These are phyloP conservation scores for Drosophila stalkeri DNA, from an alignment of 2,888 invertebrate genomes.

Conservation along the genomic window DNA sequence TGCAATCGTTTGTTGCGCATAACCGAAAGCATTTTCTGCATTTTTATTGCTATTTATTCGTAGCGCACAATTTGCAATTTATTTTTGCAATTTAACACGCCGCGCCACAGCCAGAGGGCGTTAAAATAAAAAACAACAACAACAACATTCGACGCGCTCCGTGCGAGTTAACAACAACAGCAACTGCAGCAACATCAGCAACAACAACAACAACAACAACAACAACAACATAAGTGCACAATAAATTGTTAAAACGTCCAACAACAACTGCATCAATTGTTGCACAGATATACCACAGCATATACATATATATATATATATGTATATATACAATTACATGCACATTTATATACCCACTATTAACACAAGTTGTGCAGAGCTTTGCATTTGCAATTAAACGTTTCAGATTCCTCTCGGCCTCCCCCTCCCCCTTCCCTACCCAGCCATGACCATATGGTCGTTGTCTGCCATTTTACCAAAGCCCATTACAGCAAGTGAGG, in stretches of 20 bases:
- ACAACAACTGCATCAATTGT: slow-evolving; percentile 54
- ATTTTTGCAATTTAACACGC: slow-evolving; percentile 80
- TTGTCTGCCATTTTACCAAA: slow-evolving; percentile 8
- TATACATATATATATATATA: not conserved
- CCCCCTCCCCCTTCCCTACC: not conserved
- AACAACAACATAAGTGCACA: slow-evolving; percentile 67
- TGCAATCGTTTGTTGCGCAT: slow-evolving; percentile 61
- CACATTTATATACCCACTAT: slow-evolving; percentile 33
- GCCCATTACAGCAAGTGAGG: slow-evolving; percentile 5
- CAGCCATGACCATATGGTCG: not conserved
- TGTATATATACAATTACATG: slow-evolving; percentile 6
- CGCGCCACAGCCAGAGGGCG: slow-evolving; percentile 31
- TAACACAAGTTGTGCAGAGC: slow-evolving; percentile 25
- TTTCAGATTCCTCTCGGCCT: slow-evolving; percentile 15
- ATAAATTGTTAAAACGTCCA: slow-evolving; percentile 74
- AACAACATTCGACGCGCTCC: slow-evolving; percentile 48
- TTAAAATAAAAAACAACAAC: slow-evolving; percentile 14
- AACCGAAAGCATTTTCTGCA: slow-evolving; percentile 76
- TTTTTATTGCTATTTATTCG: slow-evolving; percentile 79
- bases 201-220: slow-evolving; percentile 46
- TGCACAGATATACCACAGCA: slow-evolving; percentile 18
- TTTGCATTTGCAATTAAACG: slow-evolving; percentile 82
- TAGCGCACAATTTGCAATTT: slow-evolving; percentile 75
- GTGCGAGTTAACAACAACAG: slow-evolving; percentile 65
- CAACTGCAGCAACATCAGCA: slow-evolving; percentile 44